Conservation (phyloP, 2,888 invertebrate genomes). For the Teinopalpus imperialis region DNA sequence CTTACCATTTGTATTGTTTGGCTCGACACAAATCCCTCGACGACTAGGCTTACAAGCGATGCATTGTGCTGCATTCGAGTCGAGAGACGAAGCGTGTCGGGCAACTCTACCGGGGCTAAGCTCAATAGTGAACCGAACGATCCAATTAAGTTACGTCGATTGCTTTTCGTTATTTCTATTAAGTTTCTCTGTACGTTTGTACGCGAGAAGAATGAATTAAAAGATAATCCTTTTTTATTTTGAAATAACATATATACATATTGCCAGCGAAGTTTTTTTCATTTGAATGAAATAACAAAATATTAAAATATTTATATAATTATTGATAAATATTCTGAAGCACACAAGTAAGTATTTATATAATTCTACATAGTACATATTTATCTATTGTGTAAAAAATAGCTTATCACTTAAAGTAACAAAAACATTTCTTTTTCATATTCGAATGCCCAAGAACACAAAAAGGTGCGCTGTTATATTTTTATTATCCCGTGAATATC, state of each 20-base stretch:
- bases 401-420: too few relatives aligned
- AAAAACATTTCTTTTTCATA: too few relatives aligned
- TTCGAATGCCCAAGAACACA: not conserved
- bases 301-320: too few relatives aligned
- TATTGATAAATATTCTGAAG: too few relatives aligned
- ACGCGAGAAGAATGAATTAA: too few relatives aligned
- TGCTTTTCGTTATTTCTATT: slow-evolving; percentile 25
- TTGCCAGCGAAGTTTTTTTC: too few relatives aligned
- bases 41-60: slow-evolving; percentile 50
- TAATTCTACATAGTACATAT: too few relatives aligned
- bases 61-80: slow-evolving; percentile 57
- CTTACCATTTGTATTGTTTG: slow-evolving; percentile 46
- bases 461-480: slow-evolving; percentile 9
- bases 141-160: slow-evolving; percentile 27
- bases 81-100: slow-evolving; percentile 36
- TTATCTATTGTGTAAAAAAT: too few relatives aligned
- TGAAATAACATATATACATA: too few relatives aligned
- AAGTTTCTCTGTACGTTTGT: not conserved
- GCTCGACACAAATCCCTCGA: slow-evolving; percentile 54
- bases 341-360: too few relatives aligned
- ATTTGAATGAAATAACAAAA: too few relatives aligned
- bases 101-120: slow-evolving; percentile 25
- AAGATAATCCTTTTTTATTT: too few relatives aligned
- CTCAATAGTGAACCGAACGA: slow-evolving; percentile 24
- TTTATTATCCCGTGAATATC: slow-evolving; percentile 7